phyloP scores from a whole-genome alignment of 2,797 vertebrate species.

The Huso huso region DNA sequence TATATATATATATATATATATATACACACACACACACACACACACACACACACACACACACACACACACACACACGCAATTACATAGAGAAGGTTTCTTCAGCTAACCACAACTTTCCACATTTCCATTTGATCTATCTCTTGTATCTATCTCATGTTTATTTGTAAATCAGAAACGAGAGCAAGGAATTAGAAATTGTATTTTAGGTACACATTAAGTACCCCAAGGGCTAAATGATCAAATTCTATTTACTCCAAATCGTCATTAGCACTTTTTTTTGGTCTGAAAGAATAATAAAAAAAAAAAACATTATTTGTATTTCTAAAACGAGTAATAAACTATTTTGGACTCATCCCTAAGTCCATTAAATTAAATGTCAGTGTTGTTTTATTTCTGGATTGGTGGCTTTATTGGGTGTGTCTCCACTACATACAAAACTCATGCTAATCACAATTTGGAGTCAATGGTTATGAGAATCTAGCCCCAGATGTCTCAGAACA shows the following conservation, averaged over 20 bases:
- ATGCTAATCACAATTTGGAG: slow-evolving; percentile 36
- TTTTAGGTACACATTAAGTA: too few relatives aligned
- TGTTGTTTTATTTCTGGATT: slow-evolving; percentile 37
- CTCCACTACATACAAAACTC: too few relatives aligned
- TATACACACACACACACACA: slow-evolving; percentile 32
- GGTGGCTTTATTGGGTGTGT: too few relatives aligned
- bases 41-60: slow-evolving; percentile 37
- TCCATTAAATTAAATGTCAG: slow-evolving; percentile 10
- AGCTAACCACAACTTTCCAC: too few relatives aligned
- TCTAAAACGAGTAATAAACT: neutral
- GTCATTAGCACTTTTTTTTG: too few relatives aligned
- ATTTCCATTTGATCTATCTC: slow-evolving; percentile 10
- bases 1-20: slow-evolving; percentile 9
- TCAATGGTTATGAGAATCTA: slow-evolving; percentile 44
- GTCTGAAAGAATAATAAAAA: slow-evolving; percentile 2
- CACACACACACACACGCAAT: slow-evolving; percentile 24
- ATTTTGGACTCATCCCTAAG: neutral
- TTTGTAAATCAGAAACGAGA: too few relatives aligned
- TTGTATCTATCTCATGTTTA: slow-evolving; percentile 5
- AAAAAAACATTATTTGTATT: slow-evolving; percentile 1
- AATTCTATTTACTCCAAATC: too few relatives aligned
- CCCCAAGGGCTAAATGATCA: too few relatives aligned
- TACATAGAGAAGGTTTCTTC: slow-evolving; percentile 5
- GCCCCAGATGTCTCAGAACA: slow-evolving; percentile 43
- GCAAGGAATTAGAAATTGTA: too few relatives aligned